phyloP scores from a whole-genome alignment of 2,797 vertebrate genomes.

The Nannoperca obscura region DNA sequence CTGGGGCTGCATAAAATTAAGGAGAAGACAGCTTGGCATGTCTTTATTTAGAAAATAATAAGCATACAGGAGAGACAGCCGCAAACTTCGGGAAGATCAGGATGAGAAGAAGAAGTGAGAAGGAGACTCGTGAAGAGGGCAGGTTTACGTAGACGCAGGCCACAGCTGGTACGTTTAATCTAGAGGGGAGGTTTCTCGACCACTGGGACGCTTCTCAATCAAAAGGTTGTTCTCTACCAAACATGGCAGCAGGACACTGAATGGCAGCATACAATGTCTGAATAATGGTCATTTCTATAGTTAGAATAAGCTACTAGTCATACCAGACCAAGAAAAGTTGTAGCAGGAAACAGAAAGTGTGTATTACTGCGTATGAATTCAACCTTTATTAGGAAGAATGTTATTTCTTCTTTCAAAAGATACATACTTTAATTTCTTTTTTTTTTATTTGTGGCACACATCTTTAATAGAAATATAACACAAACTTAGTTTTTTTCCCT shows the following conservation, averaged over 20 bases:
- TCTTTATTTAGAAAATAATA: slow-evolving; percentile 63
- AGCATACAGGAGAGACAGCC: slow-evolving; percentile 8
- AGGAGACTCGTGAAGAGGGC: slow-evolving; percentile 3
- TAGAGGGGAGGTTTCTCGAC: slow-evolving; percentile 17
- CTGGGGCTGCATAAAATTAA: slow-evolving; percentile 48
- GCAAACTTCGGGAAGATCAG: not conserved
- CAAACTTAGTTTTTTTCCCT: not conserved
- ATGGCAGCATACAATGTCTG: not conserved
- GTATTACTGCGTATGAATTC: not conserved
- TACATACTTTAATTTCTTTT: accelerated
- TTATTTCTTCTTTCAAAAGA: not conserved
- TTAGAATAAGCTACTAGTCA: not conserved
- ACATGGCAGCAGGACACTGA: slow-evolving; percentile 27
- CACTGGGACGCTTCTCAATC: slow-evolving; percentile 25
- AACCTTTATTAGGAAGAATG: not conserved
- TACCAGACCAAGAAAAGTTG: not conserved
- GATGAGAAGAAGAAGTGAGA: slow-evolving; percentile 1
- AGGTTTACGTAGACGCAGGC: slow-evolving; percentile 20
- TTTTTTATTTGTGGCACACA: not conserved
- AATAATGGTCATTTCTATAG: not conserved
- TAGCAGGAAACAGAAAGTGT: not conserved
- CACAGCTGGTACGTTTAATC: slow-evolving; percentile 33
- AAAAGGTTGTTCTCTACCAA: slow-evolving; percentile 40
- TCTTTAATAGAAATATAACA: not conserved
- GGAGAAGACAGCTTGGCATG: slow-evolving; percentile 19